Conservation (phyloP, 2,113 vertebrate species). For the Dolichotis patagonum region DNA sequence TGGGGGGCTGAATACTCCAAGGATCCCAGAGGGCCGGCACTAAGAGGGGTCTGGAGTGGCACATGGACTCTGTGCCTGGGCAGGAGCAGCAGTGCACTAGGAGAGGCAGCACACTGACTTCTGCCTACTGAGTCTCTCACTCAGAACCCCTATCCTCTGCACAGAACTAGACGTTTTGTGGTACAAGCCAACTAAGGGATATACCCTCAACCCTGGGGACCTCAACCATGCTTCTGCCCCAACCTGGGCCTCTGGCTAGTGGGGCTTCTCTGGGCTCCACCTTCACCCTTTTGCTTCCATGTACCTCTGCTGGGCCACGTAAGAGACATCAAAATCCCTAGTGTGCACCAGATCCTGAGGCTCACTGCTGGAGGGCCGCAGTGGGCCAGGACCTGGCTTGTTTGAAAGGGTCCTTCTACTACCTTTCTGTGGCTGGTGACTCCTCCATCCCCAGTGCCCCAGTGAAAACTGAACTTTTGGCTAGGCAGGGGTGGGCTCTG, state of each 20-base stretch:
- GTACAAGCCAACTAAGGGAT: no score
- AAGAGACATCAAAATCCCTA: neutral
- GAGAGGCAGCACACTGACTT: neutral
- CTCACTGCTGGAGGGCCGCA: neutral
- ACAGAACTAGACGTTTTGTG: neutral
- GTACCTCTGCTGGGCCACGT: neutral
- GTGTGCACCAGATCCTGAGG: neutral
- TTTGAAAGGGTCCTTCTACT: neutral
- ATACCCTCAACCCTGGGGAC: neutral
- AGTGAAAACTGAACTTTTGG: neutral
- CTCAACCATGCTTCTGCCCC: accelerated
- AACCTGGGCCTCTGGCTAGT: neutral
- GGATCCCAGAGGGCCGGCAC: neutral
- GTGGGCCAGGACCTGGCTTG: neutral
- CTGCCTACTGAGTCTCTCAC: neutral
- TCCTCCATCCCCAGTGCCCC: no score
- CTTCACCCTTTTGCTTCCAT: accelerated
- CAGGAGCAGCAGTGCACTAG: neutral
- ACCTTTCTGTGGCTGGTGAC: neutral
- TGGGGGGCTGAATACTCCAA: neutral
- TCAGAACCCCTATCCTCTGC: neutral
- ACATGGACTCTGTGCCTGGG: no score
- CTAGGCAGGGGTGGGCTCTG: neutral
- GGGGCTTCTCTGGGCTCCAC: neutral
- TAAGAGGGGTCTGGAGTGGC: no score